Conservation (phyloP, 2,797 vertebrate genomes). For the Decapterus maruadsi region DNA sequence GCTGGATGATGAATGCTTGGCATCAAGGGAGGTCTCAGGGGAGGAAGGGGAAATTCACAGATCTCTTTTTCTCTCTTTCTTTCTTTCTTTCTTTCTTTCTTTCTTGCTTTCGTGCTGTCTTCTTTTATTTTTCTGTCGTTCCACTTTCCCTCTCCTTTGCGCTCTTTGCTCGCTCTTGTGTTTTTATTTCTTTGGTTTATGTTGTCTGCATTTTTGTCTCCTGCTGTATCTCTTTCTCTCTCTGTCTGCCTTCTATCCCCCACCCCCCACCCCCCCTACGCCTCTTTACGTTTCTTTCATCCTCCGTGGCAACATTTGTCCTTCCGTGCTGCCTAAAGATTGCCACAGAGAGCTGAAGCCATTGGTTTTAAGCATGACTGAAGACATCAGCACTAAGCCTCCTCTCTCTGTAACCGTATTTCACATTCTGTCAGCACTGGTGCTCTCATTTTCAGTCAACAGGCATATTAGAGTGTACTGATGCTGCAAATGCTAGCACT, state of each 20-base stretch:
- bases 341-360: slow-evolving; percentile 57
- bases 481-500: slow-evolving; percentile 68
- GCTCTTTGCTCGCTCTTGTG: slow-evolving; percentile 31
- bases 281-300: slow-evolving; percentile 60
- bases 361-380: slow-evolving; percentile 60
- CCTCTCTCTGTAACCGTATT: slow-evolving; percentile 64
- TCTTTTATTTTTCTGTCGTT: slow-evolving; percentile 19
- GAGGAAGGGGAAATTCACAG: slow-evolving; percentile 83
- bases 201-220: slow-evolving; percentile 28
- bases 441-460: slow-evolving; percentile 70
- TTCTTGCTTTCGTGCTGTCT: slow-evolving; percentile 39
- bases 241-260: slow-evolving; percentile 14
- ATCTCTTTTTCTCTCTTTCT: slow-evolving; percentile 77
- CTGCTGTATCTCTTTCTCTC: background rate
- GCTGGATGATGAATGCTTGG: slow-evolving; percentile 99
- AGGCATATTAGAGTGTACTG: slow-evolving; percentile 66
- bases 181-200: slow-evolving; percentile 34
- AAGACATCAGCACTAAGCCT: slow-evolving; percentile 60
- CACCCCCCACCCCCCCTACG: slow-evolving; percentile 16
- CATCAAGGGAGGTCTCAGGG: slow-evolving; percentile 99
- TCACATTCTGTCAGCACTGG: slow-evolving; percentile 64
- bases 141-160: slow-evolving; percentile 29
- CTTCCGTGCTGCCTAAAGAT: slow-evolving; percentile 37
- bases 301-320: slow-evolving; percentile 49
- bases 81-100: slow-evolving; percentile 50